Evolutionary conservation across 2,113 vertebrate genomes (phyloP).

Genomic region (Hemibagrus wyckioides): DNA sequence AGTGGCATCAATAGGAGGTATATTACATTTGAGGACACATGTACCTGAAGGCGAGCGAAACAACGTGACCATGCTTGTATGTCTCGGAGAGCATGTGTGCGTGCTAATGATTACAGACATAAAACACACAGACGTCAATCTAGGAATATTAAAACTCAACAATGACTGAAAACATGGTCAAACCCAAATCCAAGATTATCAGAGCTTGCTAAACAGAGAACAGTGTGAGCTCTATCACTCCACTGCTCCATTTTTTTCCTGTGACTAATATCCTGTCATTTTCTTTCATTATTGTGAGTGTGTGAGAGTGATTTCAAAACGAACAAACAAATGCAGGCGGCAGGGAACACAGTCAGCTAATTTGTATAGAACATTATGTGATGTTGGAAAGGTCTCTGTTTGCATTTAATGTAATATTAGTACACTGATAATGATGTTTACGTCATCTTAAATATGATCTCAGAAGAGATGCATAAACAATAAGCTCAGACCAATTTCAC

Average conservation of each 20-base stretch:
- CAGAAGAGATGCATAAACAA: background rate
- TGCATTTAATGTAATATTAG: background rate
- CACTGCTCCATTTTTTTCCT: conserved; percentile 11
- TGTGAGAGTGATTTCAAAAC: conserved; percentile 29
- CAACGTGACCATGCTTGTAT: background rate
- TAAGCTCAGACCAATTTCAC: background rate
- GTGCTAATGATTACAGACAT: background rate
- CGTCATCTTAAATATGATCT: background rate
- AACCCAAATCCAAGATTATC: conserved; percentile 12
- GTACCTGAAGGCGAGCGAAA: conserved; percentile 10
- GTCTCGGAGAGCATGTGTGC: background rate
- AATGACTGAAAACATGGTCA: conserved; percentile 8
- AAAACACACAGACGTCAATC: background rate
- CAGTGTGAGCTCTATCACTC: background rate
- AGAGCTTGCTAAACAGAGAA: conserved; percentile 13
- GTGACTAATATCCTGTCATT: conserved; percentile 34
- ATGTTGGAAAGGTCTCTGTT: background rate
- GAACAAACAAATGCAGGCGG: conserved; percentile 7
- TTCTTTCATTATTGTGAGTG: conserved; percentile 28
- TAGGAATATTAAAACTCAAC: conserved; percentile 22
- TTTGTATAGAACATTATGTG: conserved; percentile 20
- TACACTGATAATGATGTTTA: conserved; percentile 16
- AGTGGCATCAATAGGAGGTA: background rate
- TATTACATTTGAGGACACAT: conserved; percentile 14
- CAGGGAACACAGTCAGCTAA: background rate